Evolutionary conservation across 2,888 invertebrate species (phyloP).

Genomic region (Macropis europaea): DNA sequence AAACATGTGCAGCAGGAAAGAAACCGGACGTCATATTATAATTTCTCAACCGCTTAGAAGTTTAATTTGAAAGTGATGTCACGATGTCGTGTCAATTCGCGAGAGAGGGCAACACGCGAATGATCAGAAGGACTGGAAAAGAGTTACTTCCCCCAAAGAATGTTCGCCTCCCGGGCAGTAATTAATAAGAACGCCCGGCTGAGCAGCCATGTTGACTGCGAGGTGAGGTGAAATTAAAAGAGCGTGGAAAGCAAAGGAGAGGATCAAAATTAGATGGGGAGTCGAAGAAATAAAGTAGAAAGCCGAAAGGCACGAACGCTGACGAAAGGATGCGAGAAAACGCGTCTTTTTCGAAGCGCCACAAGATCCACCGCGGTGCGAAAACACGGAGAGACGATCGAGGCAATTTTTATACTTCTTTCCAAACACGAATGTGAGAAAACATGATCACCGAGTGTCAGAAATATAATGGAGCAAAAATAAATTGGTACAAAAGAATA

Average conservation of each 20-base stretch:
- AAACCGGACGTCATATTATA: background rate
- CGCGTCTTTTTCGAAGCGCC: no score
- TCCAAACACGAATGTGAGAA: no score
- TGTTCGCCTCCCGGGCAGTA: background rate
- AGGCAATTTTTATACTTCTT: no score
- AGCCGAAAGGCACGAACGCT: background rate
- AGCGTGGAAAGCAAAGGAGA: background rate
- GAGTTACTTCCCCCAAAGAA: background rate
- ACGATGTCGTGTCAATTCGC: slow-evolving; percentile 2
- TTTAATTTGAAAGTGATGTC: slow-evolving; percentile 1
- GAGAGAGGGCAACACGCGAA: background rate
- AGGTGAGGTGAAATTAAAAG: slow-evolving; percentile 15
- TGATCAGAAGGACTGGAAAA: background rate
- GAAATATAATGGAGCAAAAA: no score
- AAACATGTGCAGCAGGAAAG: no score
- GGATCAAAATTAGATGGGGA: background rate
- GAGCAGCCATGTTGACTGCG: background rate
- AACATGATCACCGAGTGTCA: no score
- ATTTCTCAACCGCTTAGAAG: background rate
- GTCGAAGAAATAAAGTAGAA: background rate
- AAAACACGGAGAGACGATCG: no score
- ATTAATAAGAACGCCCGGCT: slow-evolving; percentile 12
- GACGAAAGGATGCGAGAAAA: no score
- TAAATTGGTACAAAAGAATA: no score
- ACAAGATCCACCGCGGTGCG: no score